Percentiles rank a stretch among this genome's conserved stretches.
phyloP scores from a whole-genome alignment of 2,113 vertebrate species.

The Elachura formosa region DNA sequence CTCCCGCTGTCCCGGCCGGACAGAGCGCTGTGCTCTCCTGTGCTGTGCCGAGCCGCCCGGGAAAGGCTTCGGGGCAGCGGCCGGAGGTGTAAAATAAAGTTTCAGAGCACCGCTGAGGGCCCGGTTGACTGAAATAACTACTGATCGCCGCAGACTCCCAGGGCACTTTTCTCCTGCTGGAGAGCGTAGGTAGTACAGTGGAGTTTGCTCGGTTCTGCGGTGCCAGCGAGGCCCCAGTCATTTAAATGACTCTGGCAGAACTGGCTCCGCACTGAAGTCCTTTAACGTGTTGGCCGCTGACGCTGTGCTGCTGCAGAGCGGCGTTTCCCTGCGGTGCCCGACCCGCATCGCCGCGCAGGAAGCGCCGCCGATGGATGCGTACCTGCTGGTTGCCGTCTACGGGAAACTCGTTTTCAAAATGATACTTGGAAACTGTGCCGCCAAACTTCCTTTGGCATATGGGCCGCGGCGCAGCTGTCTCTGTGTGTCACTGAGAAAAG shows the following conservation, averaged over 20 bases:
- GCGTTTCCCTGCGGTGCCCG: neutral
- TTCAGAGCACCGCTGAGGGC: neutral
- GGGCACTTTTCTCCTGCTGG: neutral
- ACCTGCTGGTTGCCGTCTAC: neutral
- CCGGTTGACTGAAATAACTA: neutral
- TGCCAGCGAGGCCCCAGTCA: neutral
- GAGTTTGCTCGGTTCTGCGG: neutral
- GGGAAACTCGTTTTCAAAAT: neutral
- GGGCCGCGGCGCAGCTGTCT: constrained; percentile 3
- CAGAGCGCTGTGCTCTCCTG: neutral
- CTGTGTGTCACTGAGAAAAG: neutral
- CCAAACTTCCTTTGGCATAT: neutral
- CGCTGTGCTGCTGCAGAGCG: neutral
- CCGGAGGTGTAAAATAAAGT: neutral
- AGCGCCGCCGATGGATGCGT: neutral
- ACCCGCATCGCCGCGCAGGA: neutral
- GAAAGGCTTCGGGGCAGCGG: neutral
- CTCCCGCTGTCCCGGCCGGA: neutral
- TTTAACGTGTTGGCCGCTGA: neutral
- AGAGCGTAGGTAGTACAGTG: neutral
- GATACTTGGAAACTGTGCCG: neutral
- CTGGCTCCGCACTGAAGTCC: neutral
- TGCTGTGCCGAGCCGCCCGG: fast-evolving
- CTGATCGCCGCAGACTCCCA: neutral
- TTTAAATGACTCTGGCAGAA: neutral